Base-by-base conservation (phyloP, 2,888 invertebrate species). In the Lasius platythorax region DNA sequence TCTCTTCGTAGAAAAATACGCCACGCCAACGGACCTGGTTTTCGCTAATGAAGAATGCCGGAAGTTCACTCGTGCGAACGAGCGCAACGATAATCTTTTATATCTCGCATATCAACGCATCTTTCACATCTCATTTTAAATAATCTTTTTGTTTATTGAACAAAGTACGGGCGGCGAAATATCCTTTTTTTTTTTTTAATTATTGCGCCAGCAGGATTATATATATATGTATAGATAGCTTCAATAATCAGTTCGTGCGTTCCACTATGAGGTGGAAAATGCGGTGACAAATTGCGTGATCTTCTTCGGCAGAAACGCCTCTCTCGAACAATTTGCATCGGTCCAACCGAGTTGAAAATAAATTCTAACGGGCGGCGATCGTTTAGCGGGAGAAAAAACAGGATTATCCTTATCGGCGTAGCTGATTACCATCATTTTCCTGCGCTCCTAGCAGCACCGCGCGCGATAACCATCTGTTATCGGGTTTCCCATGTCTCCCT, bases 401-500 rank as follows among this genome's bases (percentile, higher is more conserved):
- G 58, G 61, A 79, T 79, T 79, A 79, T 79, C 61, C 72, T 72
- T 79, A 79, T 79, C 79, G 61, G 61, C 18, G 18, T 18, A 18
- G 23, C 23, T n/a, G 79, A 79, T 79, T 79, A 79, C 72, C 72
- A 46, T 79, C 72, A 79, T 79, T 61, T 79, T 79, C 79, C 18
- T 28, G 61, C 33, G 46, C 46, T 72, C 4, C 61, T 79, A 79
- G 72, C 79, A 82, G 83, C 68, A 70, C 37, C 58, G 75, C 72
- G 78, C 64, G 73, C 68, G 81, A 79, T 86, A 83, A 84, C 78
- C 70, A 67, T 67, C 75, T 75, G 88, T 89, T 88, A 89, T 90
- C 90, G 74, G 75, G 84, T 90, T 90, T 85, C 89, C 76, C 85
- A 72, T 33, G 68, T 86, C 89, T 89, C 83, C 85, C 89, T 86